A percentile compares a stretch with the other conserved stretches of the same genome.
phyloP scores from a whole-genome alignment of 2,113 vertebrate genomes.

The Dipodomys stephensi region DNA sequence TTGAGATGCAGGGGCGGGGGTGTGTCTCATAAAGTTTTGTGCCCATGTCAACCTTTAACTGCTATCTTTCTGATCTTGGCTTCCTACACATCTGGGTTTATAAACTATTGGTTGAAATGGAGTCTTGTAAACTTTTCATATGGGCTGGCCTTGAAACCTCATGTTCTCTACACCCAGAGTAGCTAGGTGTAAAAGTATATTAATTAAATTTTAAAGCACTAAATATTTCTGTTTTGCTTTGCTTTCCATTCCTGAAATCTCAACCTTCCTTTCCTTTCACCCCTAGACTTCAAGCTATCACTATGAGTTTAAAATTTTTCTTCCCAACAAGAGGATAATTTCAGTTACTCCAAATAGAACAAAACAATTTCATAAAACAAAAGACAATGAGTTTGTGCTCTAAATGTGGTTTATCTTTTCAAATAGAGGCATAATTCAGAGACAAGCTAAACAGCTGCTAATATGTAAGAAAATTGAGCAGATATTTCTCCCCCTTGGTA shows the following conservation, averaged over 20 bases:
- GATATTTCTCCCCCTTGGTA: neutral
- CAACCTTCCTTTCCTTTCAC: neutral
- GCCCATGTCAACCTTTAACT: no score
- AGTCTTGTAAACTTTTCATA: no score
- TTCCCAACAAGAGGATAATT: neutral
- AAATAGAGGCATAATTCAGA: conserved; percentile 30
- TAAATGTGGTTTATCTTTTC: neutral
- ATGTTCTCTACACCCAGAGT: no score
- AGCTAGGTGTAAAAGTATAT: no score
- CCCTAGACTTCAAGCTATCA: neutral
- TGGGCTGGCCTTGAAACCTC: no score
- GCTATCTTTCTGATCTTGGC: no score
- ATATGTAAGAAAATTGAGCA: neutral
- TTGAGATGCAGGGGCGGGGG: no score
- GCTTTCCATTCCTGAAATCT: neutral
- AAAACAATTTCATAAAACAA: neutral
- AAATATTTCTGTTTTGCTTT: neutral
- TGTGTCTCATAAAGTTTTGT: no score
- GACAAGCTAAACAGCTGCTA: neutral
- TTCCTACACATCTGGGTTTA: no score
- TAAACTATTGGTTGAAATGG: no score
- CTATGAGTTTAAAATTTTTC: neutral
- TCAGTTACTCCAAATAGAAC: neutral
- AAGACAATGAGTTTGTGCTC: neutral
- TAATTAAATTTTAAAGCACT: neutral